Conservation (phyloP, 1,140 invertebrate species). For the Anoplophora glabripennis region DNA sequence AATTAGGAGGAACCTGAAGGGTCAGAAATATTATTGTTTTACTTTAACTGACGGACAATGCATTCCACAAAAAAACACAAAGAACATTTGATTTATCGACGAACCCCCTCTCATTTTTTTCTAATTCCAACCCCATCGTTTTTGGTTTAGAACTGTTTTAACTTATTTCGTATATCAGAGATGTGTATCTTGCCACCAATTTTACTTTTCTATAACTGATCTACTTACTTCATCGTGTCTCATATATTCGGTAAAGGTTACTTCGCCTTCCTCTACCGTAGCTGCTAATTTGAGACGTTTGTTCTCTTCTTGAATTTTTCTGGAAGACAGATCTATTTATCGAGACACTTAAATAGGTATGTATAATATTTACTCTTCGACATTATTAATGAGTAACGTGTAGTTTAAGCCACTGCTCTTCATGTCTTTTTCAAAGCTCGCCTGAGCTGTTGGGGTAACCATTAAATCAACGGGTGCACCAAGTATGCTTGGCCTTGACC, state of each 20-base stretch:
- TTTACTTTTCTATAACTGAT: no score
- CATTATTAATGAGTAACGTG: constrained; percentile 22
- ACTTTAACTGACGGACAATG: no score
- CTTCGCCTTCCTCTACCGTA: background rate
- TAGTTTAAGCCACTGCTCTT: constrained; percentile 18
- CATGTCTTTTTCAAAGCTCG: constrained; percentile 18
- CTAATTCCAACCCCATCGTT: no score
- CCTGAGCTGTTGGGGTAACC: constrained; percentile 26
- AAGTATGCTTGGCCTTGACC: constrained; percentile 10
- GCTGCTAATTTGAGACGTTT: background rate
- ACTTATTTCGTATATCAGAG: no score
- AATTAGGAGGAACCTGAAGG: no score
- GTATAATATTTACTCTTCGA: constrained; percentile 22
- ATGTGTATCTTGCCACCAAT: no score
- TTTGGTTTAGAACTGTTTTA: no score
- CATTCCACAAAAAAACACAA: no score
- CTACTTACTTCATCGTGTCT: constrained; percentile 14
- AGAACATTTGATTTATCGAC: no score
- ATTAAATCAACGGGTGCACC: constrained; percentile 21
- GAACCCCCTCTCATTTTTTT: no score
- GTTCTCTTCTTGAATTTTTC: constrained; percentile 17
- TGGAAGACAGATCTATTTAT: constrained; percentile 2
- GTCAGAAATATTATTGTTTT: no score
- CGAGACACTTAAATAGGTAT: background rate
- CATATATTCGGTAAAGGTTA: constrained; percentile 13